These are phyloP conservation scores for Apeira syringaria DNA, from an alignment of 2,888 invertebrate species.

Conservation along the genomic window DNA sequence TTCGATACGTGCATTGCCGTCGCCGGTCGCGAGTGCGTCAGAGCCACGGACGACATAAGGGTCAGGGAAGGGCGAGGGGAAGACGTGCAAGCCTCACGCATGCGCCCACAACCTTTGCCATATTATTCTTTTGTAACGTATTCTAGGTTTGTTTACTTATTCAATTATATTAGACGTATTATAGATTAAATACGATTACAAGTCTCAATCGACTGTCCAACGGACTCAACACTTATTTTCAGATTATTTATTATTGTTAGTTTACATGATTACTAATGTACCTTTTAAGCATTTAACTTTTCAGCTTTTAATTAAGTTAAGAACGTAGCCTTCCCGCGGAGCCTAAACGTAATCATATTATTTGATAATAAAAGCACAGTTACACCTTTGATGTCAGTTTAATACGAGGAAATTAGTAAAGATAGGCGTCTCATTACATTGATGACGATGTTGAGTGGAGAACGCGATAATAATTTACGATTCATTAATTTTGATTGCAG, in stretches of 20 bases:
- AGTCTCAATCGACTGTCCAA: too few relatives aligned
- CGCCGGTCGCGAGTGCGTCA: slow-evolving; percentile 37
- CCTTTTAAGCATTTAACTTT: slow-evolving; percentile 4
- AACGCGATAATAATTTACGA: slow-evolving; percentile 51
- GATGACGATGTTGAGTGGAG: slow-evolving; percentile 48
- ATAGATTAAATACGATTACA: too few relatives aligned
- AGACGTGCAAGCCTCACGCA: slow-evolving; percentile 55
- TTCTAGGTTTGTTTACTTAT: slow-evolving; percentile 66
- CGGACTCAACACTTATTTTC: too few relatives aligned
- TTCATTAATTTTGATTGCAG: slow-evolving; percentile 50
- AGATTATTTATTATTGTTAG: too few relatives aligned
- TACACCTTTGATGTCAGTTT: slow-evolving; percentile 43
- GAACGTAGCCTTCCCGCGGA: slow-evolving; percentile 14
- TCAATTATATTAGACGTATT: slow-evolving; percentile 68
- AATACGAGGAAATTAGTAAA: slow-evolving; percentile 43
- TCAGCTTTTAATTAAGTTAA: slow-evolving; percentile 14
- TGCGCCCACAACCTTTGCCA: slow-evolving; percentile 60
- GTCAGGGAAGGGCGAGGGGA: slow-evolving; percentile 54
- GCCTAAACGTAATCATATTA: slow-evolving; percentile 17
- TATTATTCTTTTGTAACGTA: slow-evolving; percentile 65
- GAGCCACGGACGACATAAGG: slow-evolving; percentile 25
- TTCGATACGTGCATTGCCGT: slow-evolving; percentile 47
- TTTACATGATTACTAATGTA: too few relatives aligned
- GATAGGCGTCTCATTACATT: slow-evolving; percentile 51
- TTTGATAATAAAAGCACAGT: slow-evolving; percentile 34